Conservation (phyloP, 2,113 vertebrate species). For the Pseudonaja textilis region DNA sequence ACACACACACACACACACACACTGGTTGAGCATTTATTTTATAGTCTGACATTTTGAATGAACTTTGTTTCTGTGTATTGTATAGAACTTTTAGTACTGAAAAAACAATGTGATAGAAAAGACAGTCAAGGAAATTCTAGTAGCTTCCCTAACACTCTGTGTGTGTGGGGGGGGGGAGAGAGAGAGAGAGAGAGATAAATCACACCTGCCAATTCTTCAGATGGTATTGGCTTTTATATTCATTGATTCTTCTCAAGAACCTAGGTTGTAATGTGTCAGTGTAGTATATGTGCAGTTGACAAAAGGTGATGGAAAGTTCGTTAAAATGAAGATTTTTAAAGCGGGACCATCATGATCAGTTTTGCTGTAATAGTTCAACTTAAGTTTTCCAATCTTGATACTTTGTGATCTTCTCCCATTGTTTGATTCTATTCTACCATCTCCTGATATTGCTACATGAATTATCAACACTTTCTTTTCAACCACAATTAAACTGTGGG, state of each 20-base stretch:
- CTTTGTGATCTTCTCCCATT: not conserved
- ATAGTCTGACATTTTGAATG: not conserved
- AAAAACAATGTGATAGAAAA: not conserved
- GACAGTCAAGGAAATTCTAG: not conserved
- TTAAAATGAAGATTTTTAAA: not conserved
- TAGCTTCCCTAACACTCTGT: not conserved
- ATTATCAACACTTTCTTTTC: not conserved
- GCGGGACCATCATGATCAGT: not conserved
- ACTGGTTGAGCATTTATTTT: not conserved
- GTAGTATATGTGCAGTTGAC: not conserved
- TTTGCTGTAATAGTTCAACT: not conserved
- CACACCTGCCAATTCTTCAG: not conserved
- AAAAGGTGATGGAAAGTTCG: not conserved
- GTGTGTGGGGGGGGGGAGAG: too few relatives aligned
- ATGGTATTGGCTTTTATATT: not conserved
- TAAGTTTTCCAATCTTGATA: not conserved
- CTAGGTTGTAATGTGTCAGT: not conserved
- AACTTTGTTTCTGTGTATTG: not conserved
- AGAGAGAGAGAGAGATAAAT: not conserved
- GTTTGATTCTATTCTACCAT: not conserved
- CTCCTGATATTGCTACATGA: not conserved
- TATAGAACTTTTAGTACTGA: not conserved
- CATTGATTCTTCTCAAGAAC: not conserved
- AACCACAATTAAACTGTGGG: not conserved
- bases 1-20: not conserved